Conservation (phyloP, 2,888 invertebrate species). For the Elysia crispata region DNA sequence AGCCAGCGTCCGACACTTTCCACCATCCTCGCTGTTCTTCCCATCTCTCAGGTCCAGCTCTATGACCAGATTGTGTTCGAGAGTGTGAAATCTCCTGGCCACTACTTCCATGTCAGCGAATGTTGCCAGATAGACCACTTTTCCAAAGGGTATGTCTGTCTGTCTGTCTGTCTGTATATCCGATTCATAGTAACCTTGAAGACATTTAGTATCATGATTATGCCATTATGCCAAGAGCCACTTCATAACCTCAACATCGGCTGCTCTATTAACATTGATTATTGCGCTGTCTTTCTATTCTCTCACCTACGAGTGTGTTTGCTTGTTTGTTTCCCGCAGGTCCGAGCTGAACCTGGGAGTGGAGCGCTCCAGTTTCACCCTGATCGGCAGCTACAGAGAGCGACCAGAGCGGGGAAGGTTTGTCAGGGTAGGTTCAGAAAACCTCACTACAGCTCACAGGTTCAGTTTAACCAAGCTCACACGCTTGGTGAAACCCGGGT, state of each 20-base stretch:
- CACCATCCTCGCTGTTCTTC: neutral
- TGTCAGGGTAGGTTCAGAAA: slow-evolving; percentile 68
- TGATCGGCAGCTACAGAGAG: slow-evolving; percentile 73
- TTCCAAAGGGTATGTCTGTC: slow-evolving; percentile 64
- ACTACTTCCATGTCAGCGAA: slow-evolving; percentile 76
- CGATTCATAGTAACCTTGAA: neutral
- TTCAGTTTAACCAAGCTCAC: too few species aligned
- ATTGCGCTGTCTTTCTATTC: too few species aligned
- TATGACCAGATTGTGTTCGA: slow-evolving; percentile 77
- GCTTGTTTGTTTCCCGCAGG: too few species aligned
- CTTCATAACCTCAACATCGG: too few species aligned
- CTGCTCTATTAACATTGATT: too few species aligned
- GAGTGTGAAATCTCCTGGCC: slow-evolving; percentile 77
- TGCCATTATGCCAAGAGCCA: too few species aligned
- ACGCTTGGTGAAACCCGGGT: too few species aligned
- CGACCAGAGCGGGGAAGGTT: slow-evolving; percentile 69
- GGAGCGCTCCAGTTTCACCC: slow-evolving; percentile 75
- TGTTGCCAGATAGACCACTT: slow-evolving; percentile 75
- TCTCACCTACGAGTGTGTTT: too few species aligned
- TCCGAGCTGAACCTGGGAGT: slow-evolving; percentile 76
- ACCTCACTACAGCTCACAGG: too few species aligned
- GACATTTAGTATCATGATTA: too few species aligned
- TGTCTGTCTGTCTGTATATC: neutral
- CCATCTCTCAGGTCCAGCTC: slow-evolving; percentile 72
- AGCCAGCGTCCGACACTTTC: too few species aligned